Evolutionary conservation across 2,113 vertebrate species (phyloP).

Genomic region (Riparia riparia): DNA sequence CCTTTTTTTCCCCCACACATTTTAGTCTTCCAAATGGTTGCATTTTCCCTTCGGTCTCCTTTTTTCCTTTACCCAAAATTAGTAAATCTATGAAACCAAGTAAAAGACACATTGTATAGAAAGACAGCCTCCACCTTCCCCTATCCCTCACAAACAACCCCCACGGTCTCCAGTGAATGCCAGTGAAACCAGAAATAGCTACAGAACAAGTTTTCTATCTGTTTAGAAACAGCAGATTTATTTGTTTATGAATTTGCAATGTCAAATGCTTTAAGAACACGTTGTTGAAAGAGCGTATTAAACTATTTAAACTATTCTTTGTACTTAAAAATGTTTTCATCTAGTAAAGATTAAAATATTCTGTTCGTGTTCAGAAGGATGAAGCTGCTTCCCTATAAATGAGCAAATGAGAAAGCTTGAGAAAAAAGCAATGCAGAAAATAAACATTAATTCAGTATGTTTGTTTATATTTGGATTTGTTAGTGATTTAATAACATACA

Average conservation of each 20-base stretch:
- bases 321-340: not conserved
- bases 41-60: not conserved
- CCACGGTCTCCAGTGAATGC: not conserved
- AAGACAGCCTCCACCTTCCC: not conserved
- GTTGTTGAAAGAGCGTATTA: not conserved
- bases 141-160: not conserved
- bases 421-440: conserved; percentile 7
- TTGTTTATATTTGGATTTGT: not conserved
- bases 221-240: not conserved
- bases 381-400: not conserved
- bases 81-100: not conserved
- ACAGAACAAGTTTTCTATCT: not conserved
- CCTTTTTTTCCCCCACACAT: not conserved
- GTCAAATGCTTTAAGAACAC: not conserved
- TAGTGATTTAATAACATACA: not conserved
- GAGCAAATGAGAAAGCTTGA: not conserved
- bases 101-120: not conserved
- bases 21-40: not conserved
- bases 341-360: not conserved
- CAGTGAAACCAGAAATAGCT: not conserved
- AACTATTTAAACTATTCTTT: not conserved
- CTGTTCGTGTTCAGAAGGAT: not conserved
- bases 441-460: not conserved
- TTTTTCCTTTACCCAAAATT: not conserved
- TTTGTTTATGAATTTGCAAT: conserved; percentile 3